These are phyloP conservation scores for Bruchidius siliquastri DNA, from an alignment of 2,888 invertebrate species.

Conservation along the genomic window DNA sequence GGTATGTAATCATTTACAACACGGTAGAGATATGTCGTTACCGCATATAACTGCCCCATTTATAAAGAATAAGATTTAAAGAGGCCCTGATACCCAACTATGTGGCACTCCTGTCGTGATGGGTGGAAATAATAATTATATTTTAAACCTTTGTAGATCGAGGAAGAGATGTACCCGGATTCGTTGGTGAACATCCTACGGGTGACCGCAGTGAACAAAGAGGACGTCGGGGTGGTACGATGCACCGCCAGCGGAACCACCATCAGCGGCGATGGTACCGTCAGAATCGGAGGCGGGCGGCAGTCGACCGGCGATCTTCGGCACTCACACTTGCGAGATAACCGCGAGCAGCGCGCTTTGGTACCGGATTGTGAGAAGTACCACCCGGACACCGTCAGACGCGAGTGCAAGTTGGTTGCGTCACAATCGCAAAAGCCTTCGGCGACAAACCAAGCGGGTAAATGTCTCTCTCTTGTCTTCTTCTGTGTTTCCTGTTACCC, in stretches of 20 bases:
- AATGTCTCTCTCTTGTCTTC: background rate
- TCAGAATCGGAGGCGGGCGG: too few relatives aligned
- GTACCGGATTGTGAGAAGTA: conserved; percentile 7
- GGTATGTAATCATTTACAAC: too few relatives aligned
- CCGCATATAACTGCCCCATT: too few relatives aligned
- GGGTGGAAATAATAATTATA: too few relatives aligned
- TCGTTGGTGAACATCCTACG: conserved; percentile 55
- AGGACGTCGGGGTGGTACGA: conserved; percentile 37
- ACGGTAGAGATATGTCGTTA: too few relatives aligned
- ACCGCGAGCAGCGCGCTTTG: background rate
- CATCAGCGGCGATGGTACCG: background rate
- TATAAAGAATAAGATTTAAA: too few relatives aligned
- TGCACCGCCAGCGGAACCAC: conserved; percentile 27
- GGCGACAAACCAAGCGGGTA: background rate
- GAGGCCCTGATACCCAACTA: too few relatives aligned
- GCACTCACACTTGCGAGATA: background rate
- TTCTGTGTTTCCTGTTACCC: background rate
- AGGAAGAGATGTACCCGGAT: conserved; percentile 36
- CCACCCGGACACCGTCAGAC: background rate
- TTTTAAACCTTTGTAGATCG: conserved; percentile 42
- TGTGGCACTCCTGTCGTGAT: too few relatives aligned
- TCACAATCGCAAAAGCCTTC: background rate
- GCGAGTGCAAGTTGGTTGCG: background rate
- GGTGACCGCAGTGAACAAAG: conserved; percentile 53
- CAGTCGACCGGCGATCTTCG: conserved; percentile 10